Percentiles rank a stretch among this genome's conserved stretches.
Evolutionary conservation across 1,140 invertebrate genomes (phyloP).

Genomic region (Belonocnema kinseyi): DNA sequence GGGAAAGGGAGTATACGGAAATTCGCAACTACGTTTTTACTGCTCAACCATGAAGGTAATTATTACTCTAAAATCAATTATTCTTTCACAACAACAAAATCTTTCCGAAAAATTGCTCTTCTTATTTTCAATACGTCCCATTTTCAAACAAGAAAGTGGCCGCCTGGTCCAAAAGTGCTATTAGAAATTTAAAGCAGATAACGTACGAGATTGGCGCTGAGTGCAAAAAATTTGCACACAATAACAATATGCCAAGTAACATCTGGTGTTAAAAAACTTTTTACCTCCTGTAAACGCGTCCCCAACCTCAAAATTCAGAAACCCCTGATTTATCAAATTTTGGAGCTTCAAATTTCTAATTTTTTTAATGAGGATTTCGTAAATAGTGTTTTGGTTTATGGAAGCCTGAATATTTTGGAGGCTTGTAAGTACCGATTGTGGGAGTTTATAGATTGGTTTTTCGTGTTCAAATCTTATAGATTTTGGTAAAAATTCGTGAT

Average conservation of each 20-base stretch:
- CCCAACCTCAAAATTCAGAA: neutral
- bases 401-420: too few species aligned
- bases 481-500: too few species aligned
- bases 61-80: conserved; percentile 33
- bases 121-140: neutral
- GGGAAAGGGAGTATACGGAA: conserved; percentile 54
- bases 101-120: neutral
- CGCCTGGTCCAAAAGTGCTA: neutral
- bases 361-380: too few species aligned
- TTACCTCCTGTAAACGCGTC: neutral
- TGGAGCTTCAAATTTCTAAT: neutral
- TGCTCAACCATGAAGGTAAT: conserved; percentile 70
- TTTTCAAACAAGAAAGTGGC: neutral
- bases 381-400: too few species aligned
- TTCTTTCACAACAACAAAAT: conserved; percentile 6
- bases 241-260: conserved; percentile 23
- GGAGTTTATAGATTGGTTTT: too few species aligned
- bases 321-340: neutral
- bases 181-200: conserved; percentile 32
- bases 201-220: conserved; percentile 27
- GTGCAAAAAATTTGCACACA: conserved; percentile 18
- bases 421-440: too few species aligned
- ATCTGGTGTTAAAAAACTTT: conserved; percentile 12
- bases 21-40: conserved; percentile 64
- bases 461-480: too few species aligned